Evolutionary conservation across 35 echinoderm and acorn worm genomes (phyloP), one percentile per base, ranked within the genome.

Genomic region (Ophiothrix spiculata): DNA sequence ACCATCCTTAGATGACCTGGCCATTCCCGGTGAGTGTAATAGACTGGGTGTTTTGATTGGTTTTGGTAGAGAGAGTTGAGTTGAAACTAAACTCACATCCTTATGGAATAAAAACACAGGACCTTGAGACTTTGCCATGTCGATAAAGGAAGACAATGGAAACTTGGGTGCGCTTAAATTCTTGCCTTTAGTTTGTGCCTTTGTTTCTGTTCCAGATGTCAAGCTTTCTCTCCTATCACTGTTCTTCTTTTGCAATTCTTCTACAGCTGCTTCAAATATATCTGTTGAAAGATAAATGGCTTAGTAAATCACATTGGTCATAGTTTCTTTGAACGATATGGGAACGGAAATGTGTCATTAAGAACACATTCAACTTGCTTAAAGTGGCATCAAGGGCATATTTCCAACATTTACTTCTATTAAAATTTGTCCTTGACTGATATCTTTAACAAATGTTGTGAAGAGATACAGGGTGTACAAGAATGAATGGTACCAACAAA

Each of bases 101-200:
- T 93, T 84, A 8, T 85, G 80, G 81, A 97, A 93, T 35, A 80
- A 82, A 75, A 97, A 97, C 4, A 36, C 33, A 15, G 85, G 37
- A 31, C 87, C 90, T 56, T 92, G 78, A 34, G 85, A 81, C 74
- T 97, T 88, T 35, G 86, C 90, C 37, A 97, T 60, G 39, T 92
- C 93, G 0, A 82, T 35, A 83, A 96, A 89, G 39, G 86, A 81
- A 12, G 75, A 75, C 29, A 28, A 12, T n/a, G n/a, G n/a, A n/a
- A n/a, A n/a, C n/a, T n/a, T n/a, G n/a, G n/a, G n/a, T n/a, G n/a
- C n/a, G n/a, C n/a, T n/a, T n/a, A n/a, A n/a, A n/a, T n/a, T n/a
- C n/a, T n/a, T n/a, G n/a, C n/a, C n/a, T n/a, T n/a, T n/a, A n/a
- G n/a, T n/a, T n/a, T n/a, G n/a, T n/a, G n/a, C n/a, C n/a, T n/a